Conservation (phyloP, 2,113 vertebrate genomes). For the Chelonoidis abingdonii region DNA sequence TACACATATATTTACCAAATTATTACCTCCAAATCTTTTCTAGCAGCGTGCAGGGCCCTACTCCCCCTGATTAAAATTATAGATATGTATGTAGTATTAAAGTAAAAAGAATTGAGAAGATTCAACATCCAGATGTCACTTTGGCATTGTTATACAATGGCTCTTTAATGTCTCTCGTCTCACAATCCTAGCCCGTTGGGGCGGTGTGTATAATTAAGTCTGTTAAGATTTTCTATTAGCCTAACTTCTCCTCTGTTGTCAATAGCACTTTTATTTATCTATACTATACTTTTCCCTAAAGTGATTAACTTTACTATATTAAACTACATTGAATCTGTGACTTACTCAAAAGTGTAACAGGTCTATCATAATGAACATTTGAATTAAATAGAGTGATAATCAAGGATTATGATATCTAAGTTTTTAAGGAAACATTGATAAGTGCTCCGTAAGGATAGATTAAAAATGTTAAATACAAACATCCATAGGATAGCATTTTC, state of each 20-base stretch:
- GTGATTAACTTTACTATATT: not conserved
- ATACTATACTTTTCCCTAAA: conserved; percentile 16
- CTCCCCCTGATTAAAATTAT: conserved; percentile 86
- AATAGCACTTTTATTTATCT: too few relatives aligned
- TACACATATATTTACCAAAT: conserved; percentile 71
- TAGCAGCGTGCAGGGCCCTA: conserved; percentile 89
- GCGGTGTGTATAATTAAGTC: too few relatives aligned
- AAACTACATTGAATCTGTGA: not conserved
- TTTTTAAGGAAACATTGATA: conserved; percentile 3
- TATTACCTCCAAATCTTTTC: conserved; percentile 91
- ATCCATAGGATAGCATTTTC: not conserved
- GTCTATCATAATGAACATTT: not conserved
- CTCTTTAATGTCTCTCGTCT: too few relatives aligned
- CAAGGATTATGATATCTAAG: too few relatives aligned
- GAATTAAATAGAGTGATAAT: too few relatives aligned
- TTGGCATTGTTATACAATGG: too few relatives aligned
- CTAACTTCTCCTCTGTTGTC: too few relatives aligned
- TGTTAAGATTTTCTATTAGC: too few relatives aligned
- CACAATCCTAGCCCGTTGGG: too few relatives aligned
- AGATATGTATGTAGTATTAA: conserved; percentile 77
- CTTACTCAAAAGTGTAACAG: not conserved
- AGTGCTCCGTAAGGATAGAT: too few relatives aligned
- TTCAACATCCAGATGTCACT: conserved; percentile 48
- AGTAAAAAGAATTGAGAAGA: conserved; percentile 68
- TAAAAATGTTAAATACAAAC: not conserved